phyloP scores from a whole-genome alignment of 35 echinoderm and acorn worm species.

The Acanthaster planci region DNA sequence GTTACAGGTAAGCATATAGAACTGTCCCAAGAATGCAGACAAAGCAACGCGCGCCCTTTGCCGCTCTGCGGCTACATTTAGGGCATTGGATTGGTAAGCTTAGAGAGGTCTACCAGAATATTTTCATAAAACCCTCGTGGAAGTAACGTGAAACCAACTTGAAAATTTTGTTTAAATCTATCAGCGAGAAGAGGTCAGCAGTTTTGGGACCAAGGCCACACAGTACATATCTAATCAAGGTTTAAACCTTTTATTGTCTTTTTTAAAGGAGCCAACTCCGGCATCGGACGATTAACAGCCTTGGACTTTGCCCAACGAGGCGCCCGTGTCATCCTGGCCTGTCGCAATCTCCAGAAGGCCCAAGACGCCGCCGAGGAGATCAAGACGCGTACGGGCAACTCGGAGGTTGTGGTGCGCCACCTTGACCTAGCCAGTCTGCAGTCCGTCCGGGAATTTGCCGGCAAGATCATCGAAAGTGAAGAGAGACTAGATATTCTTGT shows the following conservation, averaged over 20 bases:
- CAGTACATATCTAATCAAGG: no score
- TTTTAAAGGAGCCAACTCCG: slow-evolving; percentile 57
- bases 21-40: no score
- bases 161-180: no score
- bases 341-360: slow-evolving; percentile 60
- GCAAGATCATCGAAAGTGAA: slow-evolving; percentile 41
- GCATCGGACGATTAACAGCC: slow-evolving; percentile 57
- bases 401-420: slow-evolving; percentile 39
- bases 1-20: not conserved
- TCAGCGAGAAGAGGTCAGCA: no score
- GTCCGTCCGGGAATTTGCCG: slow-evolving; percentile 54
- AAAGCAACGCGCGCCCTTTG: no score
- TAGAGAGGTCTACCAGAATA: no score
- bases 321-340: slow-evolving; percentile 68
- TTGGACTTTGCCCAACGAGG: slow-evolving; percentile 60
- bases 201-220: no score
- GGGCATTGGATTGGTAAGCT: no score
- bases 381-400: slow-evolving; percentile 29
- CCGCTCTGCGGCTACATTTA: no score
- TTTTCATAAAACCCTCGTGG: no score
- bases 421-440: slow-evolving; percentile 48
- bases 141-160: no score
- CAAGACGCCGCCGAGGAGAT: slow-evolving; percentile 48
- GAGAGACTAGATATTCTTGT: slow-evolving; percentile 57
- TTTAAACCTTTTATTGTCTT: not conserved